phyloP scores from a whole-genome alignment of 2,888 invertebrate species.

The Drosophila kuntzei region DNA sequence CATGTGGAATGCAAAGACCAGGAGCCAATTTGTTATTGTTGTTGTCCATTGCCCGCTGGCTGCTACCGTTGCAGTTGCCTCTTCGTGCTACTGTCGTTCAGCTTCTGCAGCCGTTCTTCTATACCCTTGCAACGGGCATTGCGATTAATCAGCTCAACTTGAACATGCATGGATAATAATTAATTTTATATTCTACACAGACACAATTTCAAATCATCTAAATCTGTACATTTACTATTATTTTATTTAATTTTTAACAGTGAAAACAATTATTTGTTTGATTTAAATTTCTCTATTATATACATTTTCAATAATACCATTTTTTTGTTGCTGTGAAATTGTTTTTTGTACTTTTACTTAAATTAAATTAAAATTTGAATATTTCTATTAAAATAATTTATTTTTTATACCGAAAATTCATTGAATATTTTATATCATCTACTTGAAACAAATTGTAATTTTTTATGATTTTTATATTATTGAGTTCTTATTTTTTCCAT shows the following conservation, averaged over 20 bases:
- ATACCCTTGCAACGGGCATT: constrained; percentile 34
- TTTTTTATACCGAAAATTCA: too few relatives aligned
- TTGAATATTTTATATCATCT: too few relatives aligned
- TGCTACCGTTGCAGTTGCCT: constrained; percentile 72
- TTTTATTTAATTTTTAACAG: background rate
- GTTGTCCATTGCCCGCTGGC: constrained; percentile 72
- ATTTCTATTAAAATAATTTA: too few relatives aligned
- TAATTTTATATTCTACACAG: background rate
- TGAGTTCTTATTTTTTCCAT: too few relatives aligned
- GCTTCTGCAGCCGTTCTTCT: constrained; percentile 24
- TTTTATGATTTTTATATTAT: too few relatives aligned
- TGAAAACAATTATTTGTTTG: background rate
- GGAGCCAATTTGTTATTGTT: constrained; percentile 83
- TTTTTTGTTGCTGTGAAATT: too few relatives aligned
- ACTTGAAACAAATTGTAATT: too few relatives aligned
- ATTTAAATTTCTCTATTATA: too few relatives aligned
- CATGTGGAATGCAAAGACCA: constrained; percentile 83
- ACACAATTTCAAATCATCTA: background rate
- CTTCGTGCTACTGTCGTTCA: constrained; percentile 37
- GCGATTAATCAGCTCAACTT: background rate
- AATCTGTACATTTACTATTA: background rate
- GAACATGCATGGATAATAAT: background rate
- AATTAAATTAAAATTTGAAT: too few relatives aligned
- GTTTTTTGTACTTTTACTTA: too few relatives aligned
- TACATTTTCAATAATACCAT: background rate